Evolutionary conservation across 1,140 invertebrate genomes (phyloP), one percentile per base, ranked within the genome.

Genomic region (Drosophila nebulosa): DNA sequence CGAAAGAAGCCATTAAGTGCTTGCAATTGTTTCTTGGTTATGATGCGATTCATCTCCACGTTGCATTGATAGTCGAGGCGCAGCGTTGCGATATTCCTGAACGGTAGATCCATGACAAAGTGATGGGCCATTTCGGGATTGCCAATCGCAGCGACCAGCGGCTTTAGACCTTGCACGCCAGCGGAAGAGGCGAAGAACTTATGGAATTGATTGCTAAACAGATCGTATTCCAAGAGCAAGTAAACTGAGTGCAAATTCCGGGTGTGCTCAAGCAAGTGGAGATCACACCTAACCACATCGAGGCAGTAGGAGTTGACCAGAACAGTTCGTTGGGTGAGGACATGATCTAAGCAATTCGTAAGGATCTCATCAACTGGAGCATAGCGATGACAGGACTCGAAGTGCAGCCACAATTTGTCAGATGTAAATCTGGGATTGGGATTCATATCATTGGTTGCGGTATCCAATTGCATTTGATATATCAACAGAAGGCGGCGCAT

Each of bases 381-480:
- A 14, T 70, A 70, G 0, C 1, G 0, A 5, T 6, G 35, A 10
- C 75, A 79, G n/a, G 1, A n/a, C 2, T 60, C 24, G 1, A 64
- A 70, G 10, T 56, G 60, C 0, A 9, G 16, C 3, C 67, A 9
- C 7, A 78, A 2, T 22, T 69, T 59, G 1, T 78, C 58, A 0
- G 65, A 22, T 1, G 7, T 39, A 39, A 65, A 5, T 12, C 5
- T 0, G 2, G 12, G 0, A 69, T n/a, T n/a, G n/a, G n/a, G 36
- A 4, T 66, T 59, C 0, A 6, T n/a, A 0, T 52, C 26, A 39
- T 74, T 53, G 0, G 46, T 22, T 6, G n/a, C n/a, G n/a, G n/a
- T n/a, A n/a, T 42, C 12, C 0, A 71, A 57, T 5, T 78, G 62
- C 18, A 61, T 64, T 18, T 78, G 30, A 21, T 70, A 78, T 0